phyloP scores from a whole-genome alignment of 1,140 invertebrate species.

The Drosophila tropicalis region DNA sequence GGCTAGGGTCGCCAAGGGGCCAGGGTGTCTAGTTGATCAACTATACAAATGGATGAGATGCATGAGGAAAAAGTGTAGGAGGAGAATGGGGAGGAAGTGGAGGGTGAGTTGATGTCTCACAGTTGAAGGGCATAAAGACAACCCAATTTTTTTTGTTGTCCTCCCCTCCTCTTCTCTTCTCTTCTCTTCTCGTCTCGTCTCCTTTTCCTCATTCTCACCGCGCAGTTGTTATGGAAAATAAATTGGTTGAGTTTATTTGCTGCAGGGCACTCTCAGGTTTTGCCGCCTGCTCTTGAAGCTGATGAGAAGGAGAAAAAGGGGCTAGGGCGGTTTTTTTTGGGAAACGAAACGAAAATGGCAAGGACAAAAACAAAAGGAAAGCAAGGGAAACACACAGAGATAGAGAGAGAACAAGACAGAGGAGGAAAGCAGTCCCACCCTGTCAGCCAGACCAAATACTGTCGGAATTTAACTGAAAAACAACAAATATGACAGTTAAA shows the following conservation, averaged over 20 bases:
- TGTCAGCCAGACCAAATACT: background rate
- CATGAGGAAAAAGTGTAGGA: background rate
- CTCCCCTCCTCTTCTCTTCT: background rate
- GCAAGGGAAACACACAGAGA: background rate
- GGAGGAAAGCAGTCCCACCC: background rate
- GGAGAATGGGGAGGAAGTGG: background rate
- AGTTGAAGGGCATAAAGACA: constrained; percentile 9
- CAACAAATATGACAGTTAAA: constrained; percentile 7
- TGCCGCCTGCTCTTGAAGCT: background rate
- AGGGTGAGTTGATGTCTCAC: constrained; percentile 1
- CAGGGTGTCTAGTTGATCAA: constrained; percentile 6
- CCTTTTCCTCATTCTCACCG: background rate
- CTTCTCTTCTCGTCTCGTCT: background rate
- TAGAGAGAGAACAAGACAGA: background rate
- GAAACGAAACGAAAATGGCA: no score
- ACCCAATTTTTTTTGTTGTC: constrained; percentile 2
- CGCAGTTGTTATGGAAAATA: constrained; percentile 6
- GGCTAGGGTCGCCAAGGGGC: background rate
- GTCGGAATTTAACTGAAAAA: constrained; percentile 2
- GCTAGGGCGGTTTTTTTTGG: no score
- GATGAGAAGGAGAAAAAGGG: background rate
- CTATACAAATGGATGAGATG: background rate
- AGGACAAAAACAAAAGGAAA: constrained; percentile 3
- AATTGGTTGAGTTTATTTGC: constrained; percentile 11
- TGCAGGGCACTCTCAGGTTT: constrained; percentile 6